Conservation (phyloP, 1,140 invertebrate species). For the Aporrectodea caliginosa region DNA sequence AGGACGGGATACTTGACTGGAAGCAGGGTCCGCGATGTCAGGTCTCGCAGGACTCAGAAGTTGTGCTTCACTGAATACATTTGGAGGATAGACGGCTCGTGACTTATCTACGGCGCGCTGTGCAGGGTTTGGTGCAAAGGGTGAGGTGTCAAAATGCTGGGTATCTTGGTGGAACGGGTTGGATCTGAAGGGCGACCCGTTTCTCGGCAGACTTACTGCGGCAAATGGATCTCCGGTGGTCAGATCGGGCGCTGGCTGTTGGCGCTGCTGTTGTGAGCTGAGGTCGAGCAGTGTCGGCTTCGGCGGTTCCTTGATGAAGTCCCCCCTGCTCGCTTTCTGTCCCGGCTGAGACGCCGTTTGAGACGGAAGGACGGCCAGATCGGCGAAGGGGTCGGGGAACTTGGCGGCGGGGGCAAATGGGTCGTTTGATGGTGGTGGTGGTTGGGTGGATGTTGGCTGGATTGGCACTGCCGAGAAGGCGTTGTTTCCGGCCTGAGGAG, state of each 20-base stretch:
- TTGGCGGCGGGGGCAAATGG: neutral
- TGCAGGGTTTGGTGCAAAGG: too few species aligned
- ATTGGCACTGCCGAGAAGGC: neutral
- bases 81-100: too few species aligned
- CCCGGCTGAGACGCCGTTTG: neutral
- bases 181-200: too few species aligned
- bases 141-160: too few species aligned
- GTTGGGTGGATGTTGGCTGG: neutral
- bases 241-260: neutral
- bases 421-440: neutral
- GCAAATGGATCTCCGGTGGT: neutral
- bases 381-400: neutral
- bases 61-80: too few species aligned
- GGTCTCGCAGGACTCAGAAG: too few species aligned
- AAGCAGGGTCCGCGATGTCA: too few species aligned
- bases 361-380: neutral
- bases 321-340: neutral
- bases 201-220: neutral
- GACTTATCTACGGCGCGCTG: neutral
- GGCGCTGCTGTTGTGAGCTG: neutral
- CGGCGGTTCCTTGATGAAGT: constrained; percentile 15
- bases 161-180: too few species aligned
- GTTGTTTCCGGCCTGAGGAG: neutral
- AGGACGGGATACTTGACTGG: neutral
- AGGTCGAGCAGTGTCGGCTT: constrained; percentile 8